phyloP scores from a whole-genome alignment of 2,888 invertebrate genomes.

The Polyploca ridens region DNA sequence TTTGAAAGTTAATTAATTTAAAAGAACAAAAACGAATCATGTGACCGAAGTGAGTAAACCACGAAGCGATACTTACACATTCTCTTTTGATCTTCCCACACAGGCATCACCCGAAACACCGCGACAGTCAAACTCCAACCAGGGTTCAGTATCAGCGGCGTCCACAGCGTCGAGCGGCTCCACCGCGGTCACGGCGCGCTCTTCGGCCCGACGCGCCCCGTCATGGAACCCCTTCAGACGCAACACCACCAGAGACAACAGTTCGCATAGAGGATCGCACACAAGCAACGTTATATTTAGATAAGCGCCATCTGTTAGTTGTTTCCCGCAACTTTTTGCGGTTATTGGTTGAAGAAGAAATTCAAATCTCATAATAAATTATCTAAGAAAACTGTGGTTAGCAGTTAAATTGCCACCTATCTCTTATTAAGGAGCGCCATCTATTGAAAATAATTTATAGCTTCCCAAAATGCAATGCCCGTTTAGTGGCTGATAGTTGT shows the following conservation, averaged over 20 bases:
- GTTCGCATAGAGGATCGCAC: conserved; percentile 73
- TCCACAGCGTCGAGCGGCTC: conserved; percentile 75
- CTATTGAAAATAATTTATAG: conserved; percentile 30
- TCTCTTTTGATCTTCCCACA: conserved; percentile 19
- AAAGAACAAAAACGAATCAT: no score
- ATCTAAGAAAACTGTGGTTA: not conserved
- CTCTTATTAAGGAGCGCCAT: conserved; percentile 27
- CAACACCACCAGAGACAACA: conserved; percentile 82
- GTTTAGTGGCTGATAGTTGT: no score
- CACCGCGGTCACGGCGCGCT: conserved; percentile 64
- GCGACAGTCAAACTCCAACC: conserved; percentile 68
- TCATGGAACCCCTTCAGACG: conserved; percentile 91
- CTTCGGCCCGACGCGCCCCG: conserved; percentile 78
- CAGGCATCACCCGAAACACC: conserved; percentile 59
- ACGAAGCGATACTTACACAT: not conserved
- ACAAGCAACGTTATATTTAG: conserved; percentile 85
- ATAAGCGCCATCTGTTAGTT: conserved; percentile 56
- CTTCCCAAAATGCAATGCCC: not conserved
- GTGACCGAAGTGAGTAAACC: not conserved
- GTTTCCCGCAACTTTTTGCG: conserved; percentile 27
- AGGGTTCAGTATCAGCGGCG: conserved; percentile 78
- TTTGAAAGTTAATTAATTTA: no score
- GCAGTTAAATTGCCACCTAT: conserved; percentile 33
- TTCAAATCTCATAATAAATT: not conserved
- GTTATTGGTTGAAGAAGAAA: conserved; percentile 13